Evolutionary conservation across 2,888 invertebrate genomes (phyloP), one percentile per base, ranked within the genome.

Genomic region (Drosophila austrosaltans): DNA sequence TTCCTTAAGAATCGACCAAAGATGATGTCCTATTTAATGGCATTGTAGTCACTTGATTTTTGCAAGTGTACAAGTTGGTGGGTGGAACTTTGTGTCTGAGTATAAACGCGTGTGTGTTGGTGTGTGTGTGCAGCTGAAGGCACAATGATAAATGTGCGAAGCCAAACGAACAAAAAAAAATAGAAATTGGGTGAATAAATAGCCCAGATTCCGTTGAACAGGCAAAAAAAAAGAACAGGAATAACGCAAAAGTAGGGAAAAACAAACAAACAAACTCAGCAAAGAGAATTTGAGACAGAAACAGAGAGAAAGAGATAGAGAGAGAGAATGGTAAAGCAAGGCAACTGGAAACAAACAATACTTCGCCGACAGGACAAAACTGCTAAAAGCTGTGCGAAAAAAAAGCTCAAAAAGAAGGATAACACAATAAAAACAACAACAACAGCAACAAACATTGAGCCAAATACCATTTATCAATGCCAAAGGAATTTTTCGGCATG

Each of bases 171-270:
- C 10, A 36, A 36, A 53, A 70, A 75, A 80, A 74, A 76, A 81
- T 81, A 89, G 81, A 90, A 89, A 90, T 90, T 89, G 90, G 90
- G 89, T 89, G 90, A 89, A 89, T 90, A 89, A 89, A 89, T 89
- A 89, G 80, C 89, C 90, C 81, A 89, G 89, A 89, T 89, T 89
- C 89, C 85, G 88, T 86, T 84, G 88, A 87, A 81, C 77, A 78
- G 80, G 82, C 87, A 76, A 56, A 65, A 75, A 76, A 73, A 22
- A 10, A 20, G 22, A 20, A 44, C 3, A 44, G 70, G 22, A 32
- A 32, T 32, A 32, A 32, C 32, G 6, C 32, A 32, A 32, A 36
- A 36, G 36, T 36, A 36, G 36, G 36, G 36, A 53, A 57, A 66
- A 67, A 67, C 63, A 68, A 78, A 67, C 63, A 68, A 78, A 63